Evolutionary conservation across 2,888 invertebrate species (phyloP).

Genomic region (Drosophila austrosaltans): DNA sequence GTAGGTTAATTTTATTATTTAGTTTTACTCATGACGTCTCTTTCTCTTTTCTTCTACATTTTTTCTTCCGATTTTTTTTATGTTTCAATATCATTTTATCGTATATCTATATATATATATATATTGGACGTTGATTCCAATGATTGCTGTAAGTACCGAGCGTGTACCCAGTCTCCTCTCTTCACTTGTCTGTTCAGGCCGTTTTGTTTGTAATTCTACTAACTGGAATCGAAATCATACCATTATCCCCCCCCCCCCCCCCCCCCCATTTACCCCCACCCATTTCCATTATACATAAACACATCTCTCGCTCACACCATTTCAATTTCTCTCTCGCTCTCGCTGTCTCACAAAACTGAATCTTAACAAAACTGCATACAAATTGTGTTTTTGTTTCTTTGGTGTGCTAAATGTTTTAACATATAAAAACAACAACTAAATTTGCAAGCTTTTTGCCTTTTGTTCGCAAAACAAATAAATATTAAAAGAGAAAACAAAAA

Average conservation of each 20-base stretch:
- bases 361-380: constrained; percentile 5
- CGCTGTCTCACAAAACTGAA: background rate
- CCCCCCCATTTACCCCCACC: background rate
- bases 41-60: constrained; percentile 38
- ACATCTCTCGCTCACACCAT: background rate
- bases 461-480: constrained; percentile 3
- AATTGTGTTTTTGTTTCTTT: background rate
- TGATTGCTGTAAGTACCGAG: constrained; percentile 79
- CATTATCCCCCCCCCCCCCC: background rate
- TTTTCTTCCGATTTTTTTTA: constrained; percentile 31
- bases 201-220: constrained; percentile 13
- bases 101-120: constrained; percentile 38
- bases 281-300: background rate
- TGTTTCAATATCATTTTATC: constrained; percentile 32
- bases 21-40: constrained; percentile 53
- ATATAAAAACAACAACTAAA: background rate
- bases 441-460: constrained; percentile 20
- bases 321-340: background rate
- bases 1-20: constrained; percentile 47
- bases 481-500: constrained; percentile 4
- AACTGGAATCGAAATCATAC: constrained; percentile 1
- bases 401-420: constrained; percentile 16
- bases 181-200: constrained; percentile 2
- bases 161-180: constrained; percentile 56
- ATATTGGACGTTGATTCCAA: constrained; percentile 58